Base-by-base conservation (phyloP, 2,113 vertebrate species). In the Gallinago undulata region DNA sequence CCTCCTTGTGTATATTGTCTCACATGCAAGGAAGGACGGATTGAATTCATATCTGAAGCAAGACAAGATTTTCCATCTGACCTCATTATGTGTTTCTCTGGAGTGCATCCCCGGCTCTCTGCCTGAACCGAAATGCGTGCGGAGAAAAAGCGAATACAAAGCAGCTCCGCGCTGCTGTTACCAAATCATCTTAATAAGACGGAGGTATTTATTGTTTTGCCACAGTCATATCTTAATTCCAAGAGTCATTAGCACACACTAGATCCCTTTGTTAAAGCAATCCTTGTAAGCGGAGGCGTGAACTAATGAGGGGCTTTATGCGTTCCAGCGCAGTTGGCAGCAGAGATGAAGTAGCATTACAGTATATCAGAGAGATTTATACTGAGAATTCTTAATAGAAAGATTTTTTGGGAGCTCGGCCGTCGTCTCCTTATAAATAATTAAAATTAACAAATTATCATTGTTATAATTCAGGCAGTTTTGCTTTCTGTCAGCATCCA, bases 21-120 rank as follows among this genome's bases (percentile, higher is more conserved):
- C 92, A 95, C 87, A 97, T 95, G 96, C 92, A 97, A 97, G 94
- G 91, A 94, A 97, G 95, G 94, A 97, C 95, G 92, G 96, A 97
- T 96, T 97, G 97, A 97, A 98, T 97, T 97, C 96, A 97, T 97
- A 97, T 97, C 93, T 94, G 96, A 97, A 97, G 91, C 90, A 96
- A 97, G 95, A 96, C 94, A 97, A 97, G 95, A 96, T 98, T 98
- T 98, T 98, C 96, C 92, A 96, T 97, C 97, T 98, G 97, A 98
- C 96, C 97, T 98, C 97, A 97, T 98, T 98, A 97, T 77, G 92
- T 97, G 94, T 97, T 98, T 96, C 97, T 98, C 97, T 97, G 93
- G 96, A 98, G 93, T 96, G 75, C 67, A 91, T 95, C 96, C 84
- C 89, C 84, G 70, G 78, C 96, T 97, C 94, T 97, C 95, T 98